Base-by-base conservation (phyloP, 2,888 invertebrate genomes). In the Drosophila cognata region DNA sequence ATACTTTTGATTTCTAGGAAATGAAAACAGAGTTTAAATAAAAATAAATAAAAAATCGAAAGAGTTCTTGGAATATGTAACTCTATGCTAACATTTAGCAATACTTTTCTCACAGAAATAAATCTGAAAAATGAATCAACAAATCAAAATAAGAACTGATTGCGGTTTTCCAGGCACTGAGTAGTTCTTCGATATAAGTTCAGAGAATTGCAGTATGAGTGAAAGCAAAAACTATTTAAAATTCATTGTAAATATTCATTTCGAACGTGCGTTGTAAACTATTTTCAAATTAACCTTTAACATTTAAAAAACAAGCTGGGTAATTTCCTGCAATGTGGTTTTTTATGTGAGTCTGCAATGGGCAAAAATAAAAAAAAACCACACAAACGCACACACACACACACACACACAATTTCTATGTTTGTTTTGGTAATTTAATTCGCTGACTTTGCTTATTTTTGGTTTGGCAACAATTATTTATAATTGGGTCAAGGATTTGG, bases 401-500 rank as follows among this genome's bases (percentile, higher is more conserved):
- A 33, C 13, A 46, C 10, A 33, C 31, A 56, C 46, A 52, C 36
- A 71, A 72, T 70, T 77, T 74, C 74, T 71, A 71, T 87, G 91
- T 90, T 87, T 87, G 87, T 87, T 87, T 87, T 90, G 82, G 82
- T 87, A 90, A 90, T 87, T 90, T 72, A 78, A 79, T 89, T 87
- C 71, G 60, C 63, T 82, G 71, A 73, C 50, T 74, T 75, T 61
- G 65, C 79, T 35, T 50, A 62, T 56, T 62, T 69, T 68, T 60
- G 62, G 71, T 75, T 76, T 84, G 82, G 71, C 76, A 89, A 89
- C 91, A 89, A 82, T 91, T 89, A 86, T 85, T 77, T 83, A 62
- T 88, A 91, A 86, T 88, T 81, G 71, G 88, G 88, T 88, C 88
- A 88, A 88, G 91, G 88, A 91, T 88, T 88, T 88, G 75, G 72